A percentile compares a stretch with the other conserved stretches of the same genome.
These are phyloP conservation scores for Griposia aprilina DNA, from an alignment of 2,888 invertebrate species.

Conservation along the genomic window DNA sequence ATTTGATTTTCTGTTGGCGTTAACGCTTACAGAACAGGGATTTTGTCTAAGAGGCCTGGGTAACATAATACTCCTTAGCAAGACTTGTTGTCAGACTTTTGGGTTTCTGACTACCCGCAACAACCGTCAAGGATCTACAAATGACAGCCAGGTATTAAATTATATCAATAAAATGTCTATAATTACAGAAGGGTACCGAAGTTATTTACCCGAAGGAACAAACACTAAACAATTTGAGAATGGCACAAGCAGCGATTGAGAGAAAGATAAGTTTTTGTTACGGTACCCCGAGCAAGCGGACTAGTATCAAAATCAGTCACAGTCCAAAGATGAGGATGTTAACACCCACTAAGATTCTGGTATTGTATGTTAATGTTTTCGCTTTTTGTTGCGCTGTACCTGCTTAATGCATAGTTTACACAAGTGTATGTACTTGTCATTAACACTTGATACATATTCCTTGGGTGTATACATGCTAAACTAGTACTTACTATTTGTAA, in stretches of 20 bases:
- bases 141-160: background rate
- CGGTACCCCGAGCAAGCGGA: slow-evolving; percentile 68
- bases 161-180: background rate
- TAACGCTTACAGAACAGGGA: too few species aligned
- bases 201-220: slow-evolving; percentile 79
- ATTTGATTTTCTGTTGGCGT: too few species aligned
- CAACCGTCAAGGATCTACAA: background rate
- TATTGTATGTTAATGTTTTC: slow-evolving; percentile 69
- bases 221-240: slow-evolving; percentile 77
- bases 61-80: background rate
- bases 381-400: slow-evolving; percentile 15
- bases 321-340: slow-evolving; percentile 71
- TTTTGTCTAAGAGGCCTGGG: too few species aligned
- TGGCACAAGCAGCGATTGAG: slow-evolving; percentile 82
- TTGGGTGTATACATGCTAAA: background rate
- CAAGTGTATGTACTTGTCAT: background rate
- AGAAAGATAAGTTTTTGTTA: slow-evolving; percentile 83
- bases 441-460: background rate
- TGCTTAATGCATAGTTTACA: background rate
- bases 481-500: background rate
- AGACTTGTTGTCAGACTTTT: background rate
- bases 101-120: background rate
- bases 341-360: slow-evolving; percentile 85
- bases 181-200: slow-evolving; percentile 75
- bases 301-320: slow-evolving; percentile 45